Evolutionary conservation across 2,888 invertebrate genomes (phyloP).

Genomic region (Pinctada fucata): DNA sequence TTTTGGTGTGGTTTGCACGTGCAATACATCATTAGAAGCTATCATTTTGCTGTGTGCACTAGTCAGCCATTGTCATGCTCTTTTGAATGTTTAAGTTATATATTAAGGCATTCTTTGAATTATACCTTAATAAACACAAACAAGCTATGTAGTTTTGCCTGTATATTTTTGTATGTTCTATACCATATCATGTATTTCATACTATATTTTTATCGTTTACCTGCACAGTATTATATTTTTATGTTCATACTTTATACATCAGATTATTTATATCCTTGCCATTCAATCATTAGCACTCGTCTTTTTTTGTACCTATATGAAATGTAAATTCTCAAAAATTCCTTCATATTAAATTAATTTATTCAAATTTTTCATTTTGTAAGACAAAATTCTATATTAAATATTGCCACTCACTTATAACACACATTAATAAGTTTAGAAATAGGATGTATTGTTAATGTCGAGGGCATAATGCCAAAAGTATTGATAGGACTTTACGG

Average conservation of each 20-base stretch:
- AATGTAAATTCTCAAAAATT: too few species aligned
- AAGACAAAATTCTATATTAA: not conserved
- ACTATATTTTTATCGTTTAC: not conserved
- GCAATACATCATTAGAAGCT: too few species aligned
- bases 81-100: too few species aligned
- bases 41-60: too few species aligned
- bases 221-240: conserved; percentile 1
- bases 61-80: too few species aligned
- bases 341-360: not conserved
- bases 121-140: too few species aligned
- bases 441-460: too few species aligned
- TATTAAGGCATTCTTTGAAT: too few species aligned
- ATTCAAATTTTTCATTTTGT: not conserved
- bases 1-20: not conserved
- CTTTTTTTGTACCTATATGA: not conserved
- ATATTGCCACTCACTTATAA: too few species aligned
- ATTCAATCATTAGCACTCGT: not conserved
- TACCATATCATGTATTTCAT: not conserved
- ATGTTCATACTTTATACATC: not conserved
- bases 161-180: not conserved
- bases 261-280: not conserved
- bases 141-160: not conserved
- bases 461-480: too few species aligned
- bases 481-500: too few species aligned
- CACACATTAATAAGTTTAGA: too few species aligned